Evolutionary conservation across 2,888 invertebrate species (phyloP), one percentile per base, ranked within the genome.

Genomic region (Caenorhabditis sp.): DNA sequence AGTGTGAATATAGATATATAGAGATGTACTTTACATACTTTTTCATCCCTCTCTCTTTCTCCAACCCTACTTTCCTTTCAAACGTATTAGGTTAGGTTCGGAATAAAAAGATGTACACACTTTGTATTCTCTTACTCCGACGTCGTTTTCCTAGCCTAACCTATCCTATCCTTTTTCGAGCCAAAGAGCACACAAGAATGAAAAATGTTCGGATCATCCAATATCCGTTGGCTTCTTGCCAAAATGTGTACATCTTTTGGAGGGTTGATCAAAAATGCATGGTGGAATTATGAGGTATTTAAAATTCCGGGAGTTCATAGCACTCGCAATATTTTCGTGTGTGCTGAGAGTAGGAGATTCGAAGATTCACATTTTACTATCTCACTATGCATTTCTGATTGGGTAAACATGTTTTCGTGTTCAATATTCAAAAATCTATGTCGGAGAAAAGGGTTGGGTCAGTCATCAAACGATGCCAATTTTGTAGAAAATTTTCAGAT

Each of bases 11-110:
- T 77, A 77, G 61, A 77, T 77, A n/a, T n/a, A 47, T 76, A 66
- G 68, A 69, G 61, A 79, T 79, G 79, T 79, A 70, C 79, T 79
- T 79, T 79, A 61, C 79, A 79, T 79, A 75, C 47, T 72, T 72
- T 72, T 72, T 72, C 58, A 47, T 44, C 28, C 56, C 31, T 59
- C 58, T 72, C 51, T 54, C 22, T 56, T n/a, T n/a, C n/a, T n/a
- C n/a, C n/a, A n/a, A n/a, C n/a, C n/a, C 56, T 28, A 28, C 31
- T 54, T 31, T 31, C 58, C 66, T 75, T 66, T 75, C 75, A 66
- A 58, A 66, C 64, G 75, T 75, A 79, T 79, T 79, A 79, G 79
- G 79, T 79, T 79, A 70, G 64, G 31, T 54, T 68, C 54, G 54
- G 49, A 19, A n/a, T n/a, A 44, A 16, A 35, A 12, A 58, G 58